phyloP scores from a whole-genome alignment of 2,113 vertebrate genomes.

The Hydrolagus affinis region DNA sequence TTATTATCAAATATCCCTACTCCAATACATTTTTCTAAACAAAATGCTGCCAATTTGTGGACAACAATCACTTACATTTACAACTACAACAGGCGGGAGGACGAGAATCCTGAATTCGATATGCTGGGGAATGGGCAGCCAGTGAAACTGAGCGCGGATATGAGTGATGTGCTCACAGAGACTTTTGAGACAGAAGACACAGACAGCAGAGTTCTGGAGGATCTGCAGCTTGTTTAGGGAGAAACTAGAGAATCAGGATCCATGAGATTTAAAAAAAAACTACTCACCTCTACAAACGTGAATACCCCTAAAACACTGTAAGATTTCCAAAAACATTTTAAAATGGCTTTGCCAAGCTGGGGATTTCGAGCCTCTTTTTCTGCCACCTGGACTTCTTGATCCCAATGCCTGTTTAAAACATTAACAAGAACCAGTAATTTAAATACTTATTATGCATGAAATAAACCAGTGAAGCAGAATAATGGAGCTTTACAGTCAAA shows the following conservation, averaged over 20 bases:
- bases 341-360: conserved; percentile 68
- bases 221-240: too few species aligned
- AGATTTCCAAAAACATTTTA: conserved; percentile 79
- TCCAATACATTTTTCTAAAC: too few species aligned
- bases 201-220: too few species aligned
- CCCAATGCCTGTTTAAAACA: conserved; percentile 54
- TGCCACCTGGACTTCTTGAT: conserved; percentile 67
- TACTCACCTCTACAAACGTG: conserved; percentile 75
- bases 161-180: too few species aligned
- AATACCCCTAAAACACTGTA: conserved; percentile 75
- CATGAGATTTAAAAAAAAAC: neutral
- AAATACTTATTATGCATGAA: too few species aligned
- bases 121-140: too few species aligned
- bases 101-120: conserved; percentile 31
- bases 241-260: neutral
- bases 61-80: neutral
- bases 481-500: too few species aligned
- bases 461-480: too few species aligned
- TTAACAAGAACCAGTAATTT: conserved; percentile 45
- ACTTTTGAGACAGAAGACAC: too few species aligned
- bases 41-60: too few species aligned
- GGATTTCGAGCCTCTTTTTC: conserved; percentile 63
- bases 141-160: too few species aligned
- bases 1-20: too few species aligned
- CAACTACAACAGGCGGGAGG: neutral